Evolutionary conservation across 2,888 invertebrate species (phyloP), one percentile per base, ranked within the genome.

Genomic region (Carpatolechia fugitivella): DNA sequence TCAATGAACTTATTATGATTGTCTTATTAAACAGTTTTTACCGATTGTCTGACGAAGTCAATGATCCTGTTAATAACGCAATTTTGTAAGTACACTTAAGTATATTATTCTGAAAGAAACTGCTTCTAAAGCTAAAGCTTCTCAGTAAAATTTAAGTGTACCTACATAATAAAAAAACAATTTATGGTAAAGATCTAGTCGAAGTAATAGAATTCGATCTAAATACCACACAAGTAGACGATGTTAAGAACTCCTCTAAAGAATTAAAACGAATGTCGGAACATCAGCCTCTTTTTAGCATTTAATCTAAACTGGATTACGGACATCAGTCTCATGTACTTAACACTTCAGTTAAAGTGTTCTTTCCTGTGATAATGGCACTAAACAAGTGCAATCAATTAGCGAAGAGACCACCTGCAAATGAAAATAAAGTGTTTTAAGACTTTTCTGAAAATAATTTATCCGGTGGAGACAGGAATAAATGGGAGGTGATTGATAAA

Each of bases 1-100:
- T 60, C 60, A 41, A 46, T 38, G 60, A 60, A 54, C 58, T 58
- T 56, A 56, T 57, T 40, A 47, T 53, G 51, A 56, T 61, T 59
- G 61, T 57, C 41, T 52, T 16, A 29, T 7, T 20, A 29, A 24
- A 13, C 13, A 24, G 6, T 44, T 48, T 48, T 48, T 33, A 18
- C 18, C 18, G 11, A 48, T 48, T 46, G 40, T 44, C 29, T 44
- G 44, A 44, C 29, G 11, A 29, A 44, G 29, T 7, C 13, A 3
- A 20, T 20, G 13, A 20, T 13, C n/a, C 44, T 13, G 20, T 24
- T 44, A 44, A 44, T 40, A n/a, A n/a, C n/a, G n/a, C 16, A 20
- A 18, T 7, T 8, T 18, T 3, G 24, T 24, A 24, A 6, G 24
- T 24, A 24, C 24, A 24, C 24, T 4, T n/a, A 24, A 24, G 24